phyloP scores from a whole-genome alignment of 2,797 vertebrate genomes.

The Podargus strigoides region DNA sequence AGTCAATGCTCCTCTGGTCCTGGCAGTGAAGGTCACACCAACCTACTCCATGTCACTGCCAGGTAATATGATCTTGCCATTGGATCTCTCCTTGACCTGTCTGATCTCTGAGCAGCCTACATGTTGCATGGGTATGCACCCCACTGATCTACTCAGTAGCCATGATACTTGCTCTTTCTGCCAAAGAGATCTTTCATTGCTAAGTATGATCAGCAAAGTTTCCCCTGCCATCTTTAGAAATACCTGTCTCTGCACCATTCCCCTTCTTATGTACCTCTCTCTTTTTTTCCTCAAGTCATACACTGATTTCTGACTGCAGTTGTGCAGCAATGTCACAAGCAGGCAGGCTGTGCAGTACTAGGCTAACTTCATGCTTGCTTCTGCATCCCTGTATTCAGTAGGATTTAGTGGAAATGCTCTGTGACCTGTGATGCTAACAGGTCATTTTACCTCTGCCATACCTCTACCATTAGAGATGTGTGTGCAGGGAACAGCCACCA shows the following conservation, averaged over 20 bases:
- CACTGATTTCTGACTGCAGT: accelerated
- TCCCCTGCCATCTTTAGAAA: neutral
- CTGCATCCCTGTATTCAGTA: neutral
- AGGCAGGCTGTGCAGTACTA: neutral
- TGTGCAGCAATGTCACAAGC: neutral
- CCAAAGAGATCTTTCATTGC: neutral
- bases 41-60: neutral
- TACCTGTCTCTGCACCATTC: neutral
- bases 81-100: neutral
- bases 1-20: neutral
- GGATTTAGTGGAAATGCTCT: neutral
- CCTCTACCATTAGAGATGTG: neutral
- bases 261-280: neutral
- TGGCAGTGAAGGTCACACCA: neutral
- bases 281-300: neutral
- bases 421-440: accelerated
- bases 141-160: neutral
- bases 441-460: neutral
- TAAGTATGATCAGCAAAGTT: neutral
- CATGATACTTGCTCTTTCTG: neutral
- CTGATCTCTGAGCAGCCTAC: neutral
- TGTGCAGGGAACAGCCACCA: neutral
- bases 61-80: neutral
- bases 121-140: accelerated
- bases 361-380: neutral